These are phyloP conservation scores for Hemicrepidius hirtus DNA, from an alignment of 2,888 invertebrate species.

Conservation along the genomic window DNA sequence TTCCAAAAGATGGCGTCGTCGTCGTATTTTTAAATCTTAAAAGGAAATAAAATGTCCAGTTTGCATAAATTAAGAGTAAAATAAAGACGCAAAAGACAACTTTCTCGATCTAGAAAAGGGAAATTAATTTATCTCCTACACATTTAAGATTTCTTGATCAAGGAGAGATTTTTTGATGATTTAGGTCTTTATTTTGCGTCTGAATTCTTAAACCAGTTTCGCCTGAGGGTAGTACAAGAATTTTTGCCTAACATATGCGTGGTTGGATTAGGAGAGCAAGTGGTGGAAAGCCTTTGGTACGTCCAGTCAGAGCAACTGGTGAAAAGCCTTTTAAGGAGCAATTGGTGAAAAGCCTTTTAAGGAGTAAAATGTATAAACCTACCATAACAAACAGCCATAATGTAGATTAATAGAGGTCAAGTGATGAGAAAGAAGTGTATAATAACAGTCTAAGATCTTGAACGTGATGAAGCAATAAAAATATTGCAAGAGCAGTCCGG, in stretches of 20 bases:
- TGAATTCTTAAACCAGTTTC: constrained; percentile 7
- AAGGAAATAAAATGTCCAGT: background rate
- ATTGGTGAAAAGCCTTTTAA: too few species aligned
- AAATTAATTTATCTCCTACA: too few species aligned
- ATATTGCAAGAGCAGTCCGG: constrained; percentile 46
- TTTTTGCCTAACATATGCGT: constrained; percentile 5
- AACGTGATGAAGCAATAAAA: constrained; percentile 11
- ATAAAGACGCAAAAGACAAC: constrained; percentile 5
- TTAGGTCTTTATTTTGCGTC: too few species aligned
- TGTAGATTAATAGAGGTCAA: constrained; percentile 51
- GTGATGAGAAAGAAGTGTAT: constrained; percentile 14
- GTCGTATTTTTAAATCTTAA: too few species aligned
- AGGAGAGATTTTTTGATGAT: too few species aligned
- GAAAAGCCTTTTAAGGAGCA: too few species aligned
- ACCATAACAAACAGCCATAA: constrained; percentile 70
- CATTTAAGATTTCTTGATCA: too few species aligned
- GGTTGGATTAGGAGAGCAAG: background rate
- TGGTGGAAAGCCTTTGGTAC: too few species aligned
- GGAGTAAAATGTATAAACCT: constrained; percentile 62
- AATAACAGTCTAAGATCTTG: constrained; percentile 53
- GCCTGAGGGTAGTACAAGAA: background rate
- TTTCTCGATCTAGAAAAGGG: constrained; percentile 16
- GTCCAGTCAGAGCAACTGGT: too few species aligned
- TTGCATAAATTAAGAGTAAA: background rate
- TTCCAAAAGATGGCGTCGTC: too few species aligned